Conservation (phyloP, 2,113 vertebrate species). For the Eulacestoma nigropectus region DNA sequence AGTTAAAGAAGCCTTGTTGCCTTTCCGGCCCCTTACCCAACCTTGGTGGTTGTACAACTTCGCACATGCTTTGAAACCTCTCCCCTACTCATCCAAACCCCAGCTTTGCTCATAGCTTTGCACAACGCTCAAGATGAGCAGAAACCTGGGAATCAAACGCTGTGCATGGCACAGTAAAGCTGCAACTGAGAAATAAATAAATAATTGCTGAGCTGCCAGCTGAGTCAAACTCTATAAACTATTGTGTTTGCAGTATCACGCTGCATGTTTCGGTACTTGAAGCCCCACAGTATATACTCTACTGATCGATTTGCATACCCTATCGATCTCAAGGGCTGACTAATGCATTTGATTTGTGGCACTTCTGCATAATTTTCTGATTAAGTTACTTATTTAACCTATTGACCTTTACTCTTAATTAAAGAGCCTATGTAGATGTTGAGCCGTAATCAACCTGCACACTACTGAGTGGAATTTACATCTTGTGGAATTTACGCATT, state of each 20-base stretch:
- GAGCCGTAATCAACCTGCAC: slow-evolving; percentile 74
- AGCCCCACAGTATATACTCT: slow-evolving; percentile 42
- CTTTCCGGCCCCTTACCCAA: neutral
- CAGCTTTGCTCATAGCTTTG: neutral
- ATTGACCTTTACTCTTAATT: slow-evolving; percentile 84
- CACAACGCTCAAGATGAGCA: neutral
- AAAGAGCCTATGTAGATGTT: slow-evolving; percentile 75
- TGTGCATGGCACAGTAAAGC: neutral
- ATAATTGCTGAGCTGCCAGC: neutral
- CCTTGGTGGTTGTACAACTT: neutral
- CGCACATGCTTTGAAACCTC: neutral
- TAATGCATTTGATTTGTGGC: slow-evolving; percentile 71
- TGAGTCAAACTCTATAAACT: neutral
- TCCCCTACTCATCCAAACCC: neutral
- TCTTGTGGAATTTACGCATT: slow-evolving; percentile 21
- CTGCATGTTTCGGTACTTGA: slow-evolving; percentile 54
- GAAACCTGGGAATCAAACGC: neutral
- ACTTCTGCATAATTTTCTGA: slow-evolving; percentile 82
- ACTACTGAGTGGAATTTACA: slow-evolving; percentile 54
- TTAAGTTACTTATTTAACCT: slow-evolving; percentile 83
- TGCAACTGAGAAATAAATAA: neutral
- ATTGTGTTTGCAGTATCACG: slow-evolving; percentile 42
- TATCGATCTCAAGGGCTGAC: slow-evolving; percentile 77
- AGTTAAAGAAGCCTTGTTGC: neutral
- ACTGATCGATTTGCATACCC: slow-evolving; percentile 76